These are phyloP conservation scores for Geothlypis trichas DNA, from an alignment of 2,113 vertebrate genomes.

Conservation along the genomic window DNA sequence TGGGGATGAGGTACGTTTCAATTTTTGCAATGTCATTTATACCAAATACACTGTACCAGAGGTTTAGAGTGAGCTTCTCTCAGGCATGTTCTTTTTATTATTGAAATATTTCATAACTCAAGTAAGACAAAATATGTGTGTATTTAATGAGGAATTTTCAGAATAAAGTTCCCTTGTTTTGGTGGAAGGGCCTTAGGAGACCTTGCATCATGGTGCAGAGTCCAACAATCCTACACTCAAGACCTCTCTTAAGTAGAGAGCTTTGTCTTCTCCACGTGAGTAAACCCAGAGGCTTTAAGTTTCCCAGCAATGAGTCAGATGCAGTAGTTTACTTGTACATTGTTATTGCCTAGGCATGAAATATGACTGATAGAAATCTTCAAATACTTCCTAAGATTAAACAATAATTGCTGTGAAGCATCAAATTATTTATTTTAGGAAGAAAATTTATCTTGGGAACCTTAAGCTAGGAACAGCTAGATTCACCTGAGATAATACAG, in stretches of 20 bases:
- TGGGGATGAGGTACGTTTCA: slow-evolving; percentile 88
- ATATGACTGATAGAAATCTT: background rate
- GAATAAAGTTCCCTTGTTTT: background rate
- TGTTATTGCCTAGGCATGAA: background rate
- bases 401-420: background rate
- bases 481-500: background rate
- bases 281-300: background rate
- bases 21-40: slow-evolving; percentile 46
- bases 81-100: background rate
- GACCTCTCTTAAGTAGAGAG: background rate
- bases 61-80: background rate
- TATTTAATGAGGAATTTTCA: background rate
- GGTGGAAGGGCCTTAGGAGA: background rate
- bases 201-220: background rate
- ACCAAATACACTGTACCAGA: background rate
- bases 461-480: background rate
- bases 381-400: background rate
- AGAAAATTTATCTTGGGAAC: background rate
- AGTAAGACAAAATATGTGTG: background rate
- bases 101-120: background rate
- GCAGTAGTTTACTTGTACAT: background rate
- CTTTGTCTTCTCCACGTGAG: background rate
- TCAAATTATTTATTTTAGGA: background rate
- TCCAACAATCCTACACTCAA: background rate
- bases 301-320: background rate